Evolutionary conservation across 2,113 vertebrate genomes (phyloP), one percentile per base, ranked within the genome.

Genomic region (Leuciscus idus): DNA sequence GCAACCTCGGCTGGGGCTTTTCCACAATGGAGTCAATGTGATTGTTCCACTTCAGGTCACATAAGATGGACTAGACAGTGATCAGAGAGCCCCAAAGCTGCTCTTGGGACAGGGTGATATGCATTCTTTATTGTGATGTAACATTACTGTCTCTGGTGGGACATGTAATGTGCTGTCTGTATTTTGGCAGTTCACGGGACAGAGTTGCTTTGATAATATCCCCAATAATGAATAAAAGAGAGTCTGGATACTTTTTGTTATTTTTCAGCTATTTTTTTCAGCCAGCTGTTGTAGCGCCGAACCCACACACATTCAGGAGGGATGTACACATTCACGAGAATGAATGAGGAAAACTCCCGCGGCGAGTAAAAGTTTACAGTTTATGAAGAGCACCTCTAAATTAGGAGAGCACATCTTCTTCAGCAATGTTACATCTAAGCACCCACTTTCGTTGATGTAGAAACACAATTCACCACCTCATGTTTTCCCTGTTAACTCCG

Each of bases 1-100:
- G 12, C 48, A 50, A 50, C 48, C 48, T 50, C 11, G 13, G 2
- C 12, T 50, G 48, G 48, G 12, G 2, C 11, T 13, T 50, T 50
- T 50, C 3, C 48, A 15, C 43, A 43, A 43, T 43, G 43, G 43
- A 43, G 43, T 10, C 43, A 43, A 2, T 43, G 43, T 43, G 43
- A 43, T 43, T 43, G 43, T 43, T 43, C 43, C 43, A 9, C 43
- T 43, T 43, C 8, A 43, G 43, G 2, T 43, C 43, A 33, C 33
- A 64, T 64, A 64, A 64, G 68, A 39, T 72, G 68, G 39, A 72
- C 28, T 30, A 72, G 30, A 21, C 33, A 72, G 68, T 72, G 68
- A 39, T 72, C 68, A 72, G 17, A 72, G 68, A 72, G 68, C 11
- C 68, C 68, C 33, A 39, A 21, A 72, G 68, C 33, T 72, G 13